phyloP scores from a whole-genome alignment of 1,140 invertebrate genomes.

The Drosophila bipectinata region DNA sequence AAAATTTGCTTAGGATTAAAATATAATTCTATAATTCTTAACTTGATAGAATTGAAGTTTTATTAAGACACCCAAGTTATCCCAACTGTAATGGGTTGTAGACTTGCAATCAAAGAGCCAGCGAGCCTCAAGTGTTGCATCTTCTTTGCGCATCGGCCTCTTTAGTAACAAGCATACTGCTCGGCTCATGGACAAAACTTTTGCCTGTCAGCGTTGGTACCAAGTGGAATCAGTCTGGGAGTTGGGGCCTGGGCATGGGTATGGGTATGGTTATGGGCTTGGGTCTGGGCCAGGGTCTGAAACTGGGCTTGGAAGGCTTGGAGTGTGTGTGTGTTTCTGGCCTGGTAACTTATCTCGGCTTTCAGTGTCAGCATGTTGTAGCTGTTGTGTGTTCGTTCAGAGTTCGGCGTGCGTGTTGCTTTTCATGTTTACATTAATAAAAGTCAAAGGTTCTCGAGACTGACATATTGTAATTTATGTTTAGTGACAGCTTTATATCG shows the following conservation, averaged over 20 bases:
- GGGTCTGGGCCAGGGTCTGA: conserved; percentile 11
- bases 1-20: too few species aligned
- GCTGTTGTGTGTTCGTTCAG: conserved; percentile 36
- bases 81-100: conserved; percentile 26
- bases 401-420: conserved; percentile 78
- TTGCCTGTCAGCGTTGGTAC: conserved; percentile 49
- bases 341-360: conserved; percentile 68
- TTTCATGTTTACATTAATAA: conserved; percentile 83
- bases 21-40: too few species aligned
- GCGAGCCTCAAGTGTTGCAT: conserved; percentile 67
- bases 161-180: conserved; percentile 41
- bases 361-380: conserved; percentile 63
- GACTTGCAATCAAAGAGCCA: conserved; percentile 59
- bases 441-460: conserved; percentile 81
- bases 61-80: neutral
- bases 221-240: conserved; percentile 28
- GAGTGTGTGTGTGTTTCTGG: conserved; percentile 9
- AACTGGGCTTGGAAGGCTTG: neutral
- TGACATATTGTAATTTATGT: conserved; percentile 83
- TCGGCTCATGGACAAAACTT: conserved; percentile 42
- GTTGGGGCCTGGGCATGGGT: conserved; percentile 22
- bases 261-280: conserved; percentile 16
- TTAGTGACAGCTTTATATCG: conserved; percentile 82
- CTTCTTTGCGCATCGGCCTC: conserved; percentile 54
- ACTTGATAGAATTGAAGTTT: too few species aligned